Conservation (phyloP, 2,888 invertebrate genomes). For the Ochlodes sylvanus region DNA sequence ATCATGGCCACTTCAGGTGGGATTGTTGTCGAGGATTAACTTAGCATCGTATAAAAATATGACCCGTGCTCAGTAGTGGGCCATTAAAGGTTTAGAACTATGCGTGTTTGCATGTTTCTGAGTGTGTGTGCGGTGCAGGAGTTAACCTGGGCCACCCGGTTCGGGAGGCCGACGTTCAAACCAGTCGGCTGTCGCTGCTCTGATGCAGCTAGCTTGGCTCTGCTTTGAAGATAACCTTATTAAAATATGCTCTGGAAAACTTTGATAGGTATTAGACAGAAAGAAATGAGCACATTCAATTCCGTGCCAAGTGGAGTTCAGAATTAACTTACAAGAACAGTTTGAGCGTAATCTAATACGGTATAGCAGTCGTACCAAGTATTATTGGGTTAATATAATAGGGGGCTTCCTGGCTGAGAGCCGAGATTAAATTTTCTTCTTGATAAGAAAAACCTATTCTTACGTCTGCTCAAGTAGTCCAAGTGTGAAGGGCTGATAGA, state of each 20-base stretch:
- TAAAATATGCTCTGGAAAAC: neutral
- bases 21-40: too few species aligned
- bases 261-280: neutral
- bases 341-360: constrained; percentile 19
- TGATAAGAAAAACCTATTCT: constrained; percentile 1
- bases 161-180: too few species aligned
- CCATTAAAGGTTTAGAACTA: too few species aligned
- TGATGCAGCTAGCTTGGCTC: too few species aligned
- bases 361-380: constrained; percentile 16
- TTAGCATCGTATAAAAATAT: too few species aligned
- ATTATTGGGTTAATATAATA: constrained; percentile 19
- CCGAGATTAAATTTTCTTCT: constrained; percentile 3
- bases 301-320: constrained; percentile 2
- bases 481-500: neutral
- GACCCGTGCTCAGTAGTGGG: too few species aligned
- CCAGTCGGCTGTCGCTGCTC: too few species aligned
- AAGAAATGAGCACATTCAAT: constrained; percentile 1
- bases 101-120: too few species aligned
- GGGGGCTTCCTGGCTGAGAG: neutral
- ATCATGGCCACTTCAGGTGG: too few species aligned
- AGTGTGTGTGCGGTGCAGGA: too few species aligned
- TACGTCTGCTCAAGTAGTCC: neutral
- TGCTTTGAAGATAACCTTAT: too few species aligned
- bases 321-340: constrained; percentile 12
- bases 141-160: too few species aligned